phyloP scores from a whole-genome alignment of 2,888 invertebrate species.

The Seladonia tumulorum region DNA sequence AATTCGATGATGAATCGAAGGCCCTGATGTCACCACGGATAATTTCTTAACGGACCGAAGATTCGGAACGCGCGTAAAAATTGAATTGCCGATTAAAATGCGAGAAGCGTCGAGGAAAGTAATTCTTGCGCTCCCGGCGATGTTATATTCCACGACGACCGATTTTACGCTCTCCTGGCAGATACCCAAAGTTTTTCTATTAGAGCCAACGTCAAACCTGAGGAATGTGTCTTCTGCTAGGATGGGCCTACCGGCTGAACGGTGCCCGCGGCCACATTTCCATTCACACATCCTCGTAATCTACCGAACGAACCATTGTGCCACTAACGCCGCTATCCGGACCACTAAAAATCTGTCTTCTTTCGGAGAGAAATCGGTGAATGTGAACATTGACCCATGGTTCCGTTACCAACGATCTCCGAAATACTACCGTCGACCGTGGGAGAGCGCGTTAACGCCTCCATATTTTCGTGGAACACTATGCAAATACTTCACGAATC shows the following conservation, averaged over 20 bases:
- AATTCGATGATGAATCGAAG: too few relatives aligned
- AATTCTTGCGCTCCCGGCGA: slow-evolving; percentile 32
- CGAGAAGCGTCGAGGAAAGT: neutral
- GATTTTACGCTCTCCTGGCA: slow-evolving; percentile 54
- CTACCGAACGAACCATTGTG: slow-evolving; percentile 25
- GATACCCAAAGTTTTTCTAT: slow-evolving; percentile 69
- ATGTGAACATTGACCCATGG: slow-evolving; percentile 33
- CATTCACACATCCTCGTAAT: slow-evolving; percentile 50
- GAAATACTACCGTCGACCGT: slow-evolving; percentile 23
- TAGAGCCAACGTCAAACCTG: slow-evolving; percentile 64
- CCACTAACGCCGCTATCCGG: slow-evolving; percentile 3
- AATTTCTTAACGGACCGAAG: too few relatives aligned
- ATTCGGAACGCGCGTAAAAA: neutral
- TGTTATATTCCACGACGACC: neutral
- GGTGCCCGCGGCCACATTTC: slow-evolving; percentile 44
- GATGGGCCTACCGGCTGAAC: slow-evolving; percentile 40
- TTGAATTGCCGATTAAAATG: neutral
- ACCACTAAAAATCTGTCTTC: slow-evolving; percentile 37
- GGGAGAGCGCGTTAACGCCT: slow-evolving; percentile 32
- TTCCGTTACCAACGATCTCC: slow-evolving; percentile 28
- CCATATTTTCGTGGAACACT: neutral
- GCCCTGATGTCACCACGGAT: too few relatives aligned
- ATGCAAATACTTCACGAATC: neutral
- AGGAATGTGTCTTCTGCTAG: slow-evolving; percentile 57
- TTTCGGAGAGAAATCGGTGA: slow-evolving; percentile 16